A percentile compares a stretch with the other conserved stretches of the same genome.
These are phyloP conservation scores for Pachyramphus minor DNA, from an alignment of 2,113 vertebrate species.

Conservation along the genomic window DNA sequence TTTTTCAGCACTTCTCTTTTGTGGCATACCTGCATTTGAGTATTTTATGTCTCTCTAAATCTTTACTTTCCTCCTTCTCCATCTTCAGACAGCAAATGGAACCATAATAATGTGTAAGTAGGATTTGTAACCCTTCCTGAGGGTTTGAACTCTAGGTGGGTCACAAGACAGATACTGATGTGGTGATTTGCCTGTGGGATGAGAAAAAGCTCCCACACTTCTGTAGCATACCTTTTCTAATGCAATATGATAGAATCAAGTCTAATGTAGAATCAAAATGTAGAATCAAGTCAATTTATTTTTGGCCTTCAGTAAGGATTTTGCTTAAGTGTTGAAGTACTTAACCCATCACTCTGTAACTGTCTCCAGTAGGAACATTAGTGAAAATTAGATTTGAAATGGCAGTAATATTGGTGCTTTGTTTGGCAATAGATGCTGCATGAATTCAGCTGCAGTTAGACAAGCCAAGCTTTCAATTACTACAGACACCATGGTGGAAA, in stretches of 20 bases:
- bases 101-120: neutral
- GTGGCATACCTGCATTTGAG: neutral
- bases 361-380: neutral
- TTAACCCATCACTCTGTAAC: neutral
- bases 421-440: neutral
- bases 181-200: neutral
- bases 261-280: too few species aligned
- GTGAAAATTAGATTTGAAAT: neutral
- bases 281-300: neutral
- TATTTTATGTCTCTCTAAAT: neutral
- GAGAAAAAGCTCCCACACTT: neutral
- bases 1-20: neutral
- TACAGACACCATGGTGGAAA: neutral
- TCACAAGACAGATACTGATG: neutral
- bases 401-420: neutral
- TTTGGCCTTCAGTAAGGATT: neutral
- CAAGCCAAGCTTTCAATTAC: neutral
- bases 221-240: neutral
- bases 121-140: neutral
- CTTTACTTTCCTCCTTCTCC: neutral
- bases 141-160: fast-evolving
- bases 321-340: neutral
- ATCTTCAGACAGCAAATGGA: neutral
- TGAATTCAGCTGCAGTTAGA: neutral
- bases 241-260: neutral